These are phyloP conservation scores for Caenorhabditis angaria DNA, from an alignment of 2,888 invertebrate genomes.

Conservation along the genomic window DNA sequence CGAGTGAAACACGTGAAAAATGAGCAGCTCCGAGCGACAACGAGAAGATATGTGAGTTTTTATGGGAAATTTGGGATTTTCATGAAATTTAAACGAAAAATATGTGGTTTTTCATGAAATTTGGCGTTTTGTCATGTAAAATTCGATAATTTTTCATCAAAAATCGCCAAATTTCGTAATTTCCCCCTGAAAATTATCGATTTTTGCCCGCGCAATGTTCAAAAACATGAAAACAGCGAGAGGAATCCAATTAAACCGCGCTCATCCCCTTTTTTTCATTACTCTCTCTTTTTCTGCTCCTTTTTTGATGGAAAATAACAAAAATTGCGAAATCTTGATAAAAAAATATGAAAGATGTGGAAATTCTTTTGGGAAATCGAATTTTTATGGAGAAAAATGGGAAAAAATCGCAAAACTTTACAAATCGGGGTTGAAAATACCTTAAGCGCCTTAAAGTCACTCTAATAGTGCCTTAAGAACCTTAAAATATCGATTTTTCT, in stretches of 20 bases:
- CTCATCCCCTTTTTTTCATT: not conserved
- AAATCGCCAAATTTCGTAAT: no score
- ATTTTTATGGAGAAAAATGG: constrained; percentile 11
- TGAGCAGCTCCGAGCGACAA: constrained; percentile 99
- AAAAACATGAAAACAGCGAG: not conserved
- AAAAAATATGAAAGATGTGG: no score
- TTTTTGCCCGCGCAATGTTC: no score
- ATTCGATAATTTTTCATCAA: not conserved
- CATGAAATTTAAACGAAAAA: not conserved
- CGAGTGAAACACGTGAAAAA: no score
- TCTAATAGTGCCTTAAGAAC: no score
- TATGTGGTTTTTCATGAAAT: not conserved
- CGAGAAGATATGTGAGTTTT: constrained; percentile 95
- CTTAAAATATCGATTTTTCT: no score
- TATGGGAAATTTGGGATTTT: not conserved
- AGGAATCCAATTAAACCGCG: not conserved
- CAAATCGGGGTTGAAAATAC: no score
- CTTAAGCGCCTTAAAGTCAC: no score
- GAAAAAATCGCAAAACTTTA: no score
- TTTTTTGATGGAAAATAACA: not conserved
- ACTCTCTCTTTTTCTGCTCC: not conserved
- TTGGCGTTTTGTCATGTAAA: not conserved
- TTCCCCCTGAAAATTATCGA: no score
- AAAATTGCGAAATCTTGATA: not conserved
- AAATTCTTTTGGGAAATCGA: constrained; percentile 21